Conservation (phyloP, 2,888 invertebrate species). For the Sminthurides aquaticus region DNA sequence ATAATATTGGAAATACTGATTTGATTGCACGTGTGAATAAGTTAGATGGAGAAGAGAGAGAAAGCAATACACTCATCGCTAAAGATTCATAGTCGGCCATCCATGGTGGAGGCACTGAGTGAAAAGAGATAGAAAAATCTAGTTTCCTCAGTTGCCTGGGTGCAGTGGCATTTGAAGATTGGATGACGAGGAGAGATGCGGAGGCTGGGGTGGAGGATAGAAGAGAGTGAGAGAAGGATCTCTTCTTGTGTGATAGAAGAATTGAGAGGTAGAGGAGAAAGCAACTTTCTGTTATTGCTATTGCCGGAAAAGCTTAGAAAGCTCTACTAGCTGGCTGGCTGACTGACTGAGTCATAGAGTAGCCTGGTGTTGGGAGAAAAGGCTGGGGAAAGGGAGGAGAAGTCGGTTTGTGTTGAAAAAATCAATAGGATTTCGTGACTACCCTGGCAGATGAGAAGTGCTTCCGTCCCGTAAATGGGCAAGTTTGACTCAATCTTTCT, state of each 20-base stretch:
- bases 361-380: no score
- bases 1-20: no score
- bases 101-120: neutral
- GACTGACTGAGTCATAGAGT: no score
- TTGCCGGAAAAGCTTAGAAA: neutral
- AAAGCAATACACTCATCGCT: neutral
- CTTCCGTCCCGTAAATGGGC: conserved; percentile 13
- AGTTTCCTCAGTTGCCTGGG: neutral
- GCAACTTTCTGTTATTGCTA: neutral
- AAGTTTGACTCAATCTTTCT: conserved; percentile 1
- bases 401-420: conserved; percentile 10
- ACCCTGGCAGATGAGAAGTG: conserved; percentile 16
- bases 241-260: neutral
- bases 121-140: neutral
- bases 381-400: neutral
- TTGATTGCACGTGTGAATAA: no score
- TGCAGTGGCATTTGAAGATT: conserved; percentile 1
- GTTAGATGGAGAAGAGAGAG: neutral
- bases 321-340: neutral
- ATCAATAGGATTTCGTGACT: conserved; percentile 24
- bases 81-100: neutral
- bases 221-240: neutral
- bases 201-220: neutral
- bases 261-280: neutral
- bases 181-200: neutral